phyloP scores from a whole-genome alignment of 1,140 invertebrate species.

The Drosophila neocordata region DNA sequence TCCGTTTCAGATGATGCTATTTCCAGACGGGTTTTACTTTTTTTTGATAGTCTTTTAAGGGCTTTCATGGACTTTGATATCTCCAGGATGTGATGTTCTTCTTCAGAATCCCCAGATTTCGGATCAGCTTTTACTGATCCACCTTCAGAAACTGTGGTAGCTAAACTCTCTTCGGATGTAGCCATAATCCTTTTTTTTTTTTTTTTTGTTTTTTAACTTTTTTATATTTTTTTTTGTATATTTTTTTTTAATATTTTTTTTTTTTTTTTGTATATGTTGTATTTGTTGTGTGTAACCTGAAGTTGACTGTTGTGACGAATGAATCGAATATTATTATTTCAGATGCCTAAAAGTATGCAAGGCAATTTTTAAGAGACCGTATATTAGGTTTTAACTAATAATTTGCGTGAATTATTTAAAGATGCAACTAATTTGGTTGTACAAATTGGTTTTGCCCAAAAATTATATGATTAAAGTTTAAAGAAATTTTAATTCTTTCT shows the following conservation, averaged over 20 bases:
- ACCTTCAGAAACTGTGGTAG: not conserved
- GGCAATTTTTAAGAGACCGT: not conserved
- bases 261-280: not conserved
- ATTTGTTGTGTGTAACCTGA: not conserved
- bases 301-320: conserved; percentile 5
- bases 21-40: no score
- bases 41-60: no score
- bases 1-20: no score
- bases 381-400: not conserved
- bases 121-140: no score
- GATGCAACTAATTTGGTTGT: no score
- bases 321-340: not conserved
- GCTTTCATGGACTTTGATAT: no score
- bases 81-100: no score
- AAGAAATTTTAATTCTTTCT: not conserved
- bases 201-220: not conserved
- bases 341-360: conserved; percentile 3
- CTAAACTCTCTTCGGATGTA: not conserved
- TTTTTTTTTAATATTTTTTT: not conserved
- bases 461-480: no score
- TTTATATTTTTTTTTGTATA: not conserved
- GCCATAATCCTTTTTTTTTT: not conserved
- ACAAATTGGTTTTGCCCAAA: no score
- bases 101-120: no score
- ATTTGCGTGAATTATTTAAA: no score